These are phyloP conservation scores for Pristionchus maxplancki DNA, from an alignment of 2,888 invertebrate species.

Conservation along the genomic window DNA sequence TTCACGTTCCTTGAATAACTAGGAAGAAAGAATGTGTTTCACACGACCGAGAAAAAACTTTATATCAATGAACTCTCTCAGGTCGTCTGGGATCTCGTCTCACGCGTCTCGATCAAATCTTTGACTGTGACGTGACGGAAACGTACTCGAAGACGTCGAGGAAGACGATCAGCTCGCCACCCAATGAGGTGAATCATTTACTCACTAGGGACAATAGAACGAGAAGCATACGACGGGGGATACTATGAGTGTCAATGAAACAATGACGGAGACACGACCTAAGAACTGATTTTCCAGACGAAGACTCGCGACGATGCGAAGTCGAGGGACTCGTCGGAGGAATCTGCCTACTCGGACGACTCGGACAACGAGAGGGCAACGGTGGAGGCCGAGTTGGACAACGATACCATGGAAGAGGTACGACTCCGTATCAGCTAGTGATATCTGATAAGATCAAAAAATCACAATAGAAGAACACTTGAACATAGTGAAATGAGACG, in stretches of 20 bases:
- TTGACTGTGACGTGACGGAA: conserved; percentile 29
- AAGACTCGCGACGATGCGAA: neutral
- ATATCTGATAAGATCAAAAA: too few species aligned
- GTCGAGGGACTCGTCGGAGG: neutral
- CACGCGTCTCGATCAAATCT: neutral
- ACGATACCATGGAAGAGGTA: conserved; percentile 40
- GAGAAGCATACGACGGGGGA: too few species aligned
- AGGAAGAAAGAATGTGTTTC: too few species aligned
- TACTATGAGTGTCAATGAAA: too few species aligned
- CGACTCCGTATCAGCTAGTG: neutral
- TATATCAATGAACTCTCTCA: neutral
- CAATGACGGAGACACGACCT: too few species aligned
- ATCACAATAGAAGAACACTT: too few species aligned
- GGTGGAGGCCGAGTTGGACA: neutral
- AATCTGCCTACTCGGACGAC: conserved; percentile 1
- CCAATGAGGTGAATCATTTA: neutral
- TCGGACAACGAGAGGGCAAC: neutral
- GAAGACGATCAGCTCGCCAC: neutral
- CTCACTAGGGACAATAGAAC: too few species aligned
- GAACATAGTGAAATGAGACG: too few species aligned
- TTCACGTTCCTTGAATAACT: neutral
- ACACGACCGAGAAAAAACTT: too few species aligned
- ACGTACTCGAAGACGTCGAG: conserved; percentile 5
- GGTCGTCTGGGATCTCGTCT: neutral
- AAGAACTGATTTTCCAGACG: neutral